phyloP scores from a whole-genome alignment of 1,140 invertebrate genomes.

The Trinorchestia longiramus region DNA sequence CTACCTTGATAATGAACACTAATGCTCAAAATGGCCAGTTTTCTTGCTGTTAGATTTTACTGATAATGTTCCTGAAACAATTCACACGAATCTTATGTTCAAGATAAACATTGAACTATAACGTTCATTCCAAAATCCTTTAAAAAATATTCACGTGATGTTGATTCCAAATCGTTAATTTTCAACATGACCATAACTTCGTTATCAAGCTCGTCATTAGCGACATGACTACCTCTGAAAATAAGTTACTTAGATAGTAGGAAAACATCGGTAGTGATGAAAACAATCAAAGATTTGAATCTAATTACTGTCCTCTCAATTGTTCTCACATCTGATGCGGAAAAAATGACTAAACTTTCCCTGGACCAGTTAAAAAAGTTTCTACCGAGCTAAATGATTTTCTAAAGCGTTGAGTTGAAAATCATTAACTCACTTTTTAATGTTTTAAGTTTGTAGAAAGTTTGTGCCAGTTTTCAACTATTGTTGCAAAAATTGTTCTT shows the following conservation, averaged over 20 bases:
- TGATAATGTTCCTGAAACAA: background rate
- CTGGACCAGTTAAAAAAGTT: background rate
- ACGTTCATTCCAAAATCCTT: background rate
- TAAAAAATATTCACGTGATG: background rate
- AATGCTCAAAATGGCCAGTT: background rate
- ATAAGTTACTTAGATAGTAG: background rate
- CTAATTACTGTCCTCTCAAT: background rate
- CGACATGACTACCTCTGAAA: background rate
- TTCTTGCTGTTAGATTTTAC: background rate
- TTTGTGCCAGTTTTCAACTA: background rate
- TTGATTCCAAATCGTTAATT: background rate
- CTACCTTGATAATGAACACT: background rate
- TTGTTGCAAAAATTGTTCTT: too few species aligned
- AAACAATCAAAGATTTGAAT: background rate
- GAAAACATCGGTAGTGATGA: background rate
- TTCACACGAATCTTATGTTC: background rate
- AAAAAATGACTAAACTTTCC: background rate
- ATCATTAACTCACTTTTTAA: too few species aligned
- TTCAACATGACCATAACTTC: background rate
- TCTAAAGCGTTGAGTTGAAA: background rate
- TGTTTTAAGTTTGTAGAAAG: background rate
- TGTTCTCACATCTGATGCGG: background rate
- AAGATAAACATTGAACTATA: background rate
- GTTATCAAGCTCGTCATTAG: background rate
- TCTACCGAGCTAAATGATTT: background rate